Evolutionary conservation across 23 tunicate species (phyloP).

Genomic region (Botrylloides violaceus): DNA sequence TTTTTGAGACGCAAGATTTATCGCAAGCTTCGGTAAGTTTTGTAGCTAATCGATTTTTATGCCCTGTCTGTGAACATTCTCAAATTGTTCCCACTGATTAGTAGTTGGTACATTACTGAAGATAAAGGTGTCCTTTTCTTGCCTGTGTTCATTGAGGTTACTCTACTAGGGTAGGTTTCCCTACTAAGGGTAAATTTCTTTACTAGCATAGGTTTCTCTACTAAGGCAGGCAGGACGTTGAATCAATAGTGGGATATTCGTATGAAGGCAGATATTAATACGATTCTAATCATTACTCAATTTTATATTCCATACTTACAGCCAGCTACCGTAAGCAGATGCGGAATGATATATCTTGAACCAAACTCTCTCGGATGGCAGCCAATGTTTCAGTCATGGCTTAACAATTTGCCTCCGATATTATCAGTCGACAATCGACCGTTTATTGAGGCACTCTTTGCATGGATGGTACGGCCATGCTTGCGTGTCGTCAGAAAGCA

Average conservation of each 20-base stretch:
- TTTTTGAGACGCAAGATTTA: constrained; percentile 95
- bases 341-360: constrained; percentile 98
- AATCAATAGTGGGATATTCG: not conserved
- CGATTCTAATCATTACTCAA: no score
- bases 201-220: no score
- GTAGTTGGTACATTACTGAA: no score
- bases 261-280: no score
- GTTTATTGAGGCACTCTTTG: constrained; percentile 75
- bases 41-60: no score
- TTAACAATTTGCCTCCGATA: constrained; percentile 54
- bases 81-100: no score
- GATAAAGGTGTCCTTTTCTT: no score
- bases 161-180: no score
- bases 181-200: no score
- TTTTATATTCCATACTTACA: constrained; percentile 28
- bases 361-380: constrained; percentile 93
- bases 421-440: constrained; percentile 53
- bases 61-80: no score
- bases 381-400: constrained; percentile 95
- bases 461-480: constrained; percentile 59
- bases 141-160: no score
- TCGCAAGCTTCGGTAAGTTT: constrained; percentile 85
- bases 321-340: constrained; percentile 98
- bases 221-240: no score
- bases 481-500: constrained; percentile 64